A percentile compares a stretch with the other conserved stretches of the same genome.
phyloP scores from a whole-genome alignment of 2,113 vertebrate genomes.

The Cyanoderma ruficeps region DNA sequence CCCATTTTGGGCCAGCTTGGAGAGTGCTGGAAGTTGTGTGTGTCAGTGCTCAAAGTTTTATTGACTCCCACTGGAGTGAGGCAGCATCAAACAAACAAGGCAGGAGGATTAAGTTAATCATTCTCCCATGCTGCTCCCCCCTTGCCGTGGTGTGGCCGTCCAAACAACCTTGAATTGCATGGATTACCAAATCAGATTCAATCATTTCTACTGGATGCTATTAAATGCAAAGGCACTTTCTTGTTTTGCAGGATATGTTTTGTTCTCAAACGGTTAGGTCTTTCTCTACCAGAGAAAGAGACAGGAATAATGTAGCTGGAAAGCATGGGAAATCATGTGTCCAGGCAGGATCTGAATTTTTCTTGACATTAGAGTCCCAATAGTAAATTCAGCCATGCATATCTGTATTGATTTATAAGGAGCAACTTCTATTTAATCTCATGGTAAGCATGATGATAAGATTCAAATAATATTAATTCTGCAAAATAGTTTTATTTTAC shows the following conservation, averaged over 20 bases:
- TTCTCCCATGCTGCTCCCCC: constrained; percentile 53
- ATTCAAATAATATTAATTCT: neutral
- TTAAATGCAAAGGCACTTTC: neutral
- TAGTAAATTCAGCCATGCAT: neutral
- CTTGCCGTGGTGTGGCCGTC: neutral
- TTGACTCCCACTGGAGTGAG: constrained; percentile 49
- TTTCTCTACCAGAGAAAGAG: neutral
- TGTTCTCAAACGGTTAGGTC: neutral
- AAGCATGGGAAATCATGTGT: neutral
- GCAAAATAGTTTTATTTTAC: neutral
- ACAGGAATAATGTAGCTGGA: neutral
- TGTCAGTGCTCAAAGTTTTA: constrained; percentile 44
- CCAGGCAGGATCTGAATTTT: neutral
- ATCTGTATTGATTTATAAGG: neutral
- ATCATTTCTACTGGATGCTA: neutral
- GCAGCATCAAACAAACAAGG: constrained; percentile 55
- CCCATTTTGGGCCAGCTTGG: constrained; percentile 65
- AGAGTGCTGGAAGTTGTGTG: neutral
- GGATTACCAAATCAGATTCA: constrained; percentile 67
- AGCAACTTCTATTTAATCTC: neutral
- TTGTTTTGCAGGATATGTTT: neutral
- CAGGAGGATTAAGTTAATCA: constrained; percentile 70
- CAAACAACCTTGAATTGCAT: constrained; percentile 68
- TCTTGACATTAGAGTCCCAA: neutral
- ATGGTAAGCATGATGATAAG: neutral